Evolutionary conservation across 2,888 invertebrate species (phyloP), one percentile per base, ranked within the genome.

Genomic region (Thera britannica): DNA sequence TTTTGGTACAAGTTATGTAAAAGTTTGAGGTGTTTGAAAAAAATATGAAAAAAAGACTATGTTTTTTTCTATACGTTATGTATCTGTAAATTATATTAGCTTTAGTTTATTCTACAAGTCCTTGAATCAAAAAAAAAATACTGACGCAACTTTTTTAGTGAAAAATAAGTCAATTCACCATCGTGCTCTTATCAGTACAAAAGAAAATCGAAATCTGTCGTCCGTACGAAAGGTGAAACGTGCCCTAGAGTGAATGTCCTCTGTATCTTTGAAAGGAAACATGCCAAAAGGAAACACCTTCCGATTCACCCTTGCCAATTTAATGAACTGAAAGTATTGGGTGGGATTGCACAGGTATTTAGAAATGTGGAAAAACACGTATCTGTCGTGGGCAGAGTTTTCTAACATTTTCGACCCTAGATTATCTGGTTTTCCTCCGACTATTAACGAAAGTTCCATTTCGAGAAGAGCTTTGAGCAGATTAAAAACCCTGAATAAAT

Each of bases 311-410:
- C 67, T 71, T 61, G 44, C 60, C 46, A 63, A 52, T 62, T 69
- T 77, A 82, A 82, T 79, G 77, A 78, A 81, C 76, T 75, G 73
- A 70, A 73, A 76, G 74, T 75, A 54, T 64, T 35, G 52, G 56
- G 34, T 52, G 23, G 52, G 55, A 55, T 55, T 55, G 36, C 56
- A 38, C 12, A 41, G 56, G 9, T 52, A 34, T 34, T 52, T 56
- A 56, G 38, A 11, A 55, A 36, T n/a, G 55, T 55, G 55, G 36
- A 36, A 38, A 36, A 54, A 54, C 34, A 9, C 9, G 44, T 46
- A 46, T 36, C 36, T 36, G 34, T 52, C 34, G 9, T 7, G 44
- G 9, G n/a, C 2, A 7, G 9, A 9, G 34, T 52, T 52, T 51
- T 2, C 12, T 51, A 51, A 51, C 23, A 7, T 6, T 23, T 51